A percentile compares a stretch with the other conserved stretches of the same genome.
Evolutionary conservation across 2,797 vertebrate genomes (phyloP).

Genomic region (Smutsia gigantea): DNA sequence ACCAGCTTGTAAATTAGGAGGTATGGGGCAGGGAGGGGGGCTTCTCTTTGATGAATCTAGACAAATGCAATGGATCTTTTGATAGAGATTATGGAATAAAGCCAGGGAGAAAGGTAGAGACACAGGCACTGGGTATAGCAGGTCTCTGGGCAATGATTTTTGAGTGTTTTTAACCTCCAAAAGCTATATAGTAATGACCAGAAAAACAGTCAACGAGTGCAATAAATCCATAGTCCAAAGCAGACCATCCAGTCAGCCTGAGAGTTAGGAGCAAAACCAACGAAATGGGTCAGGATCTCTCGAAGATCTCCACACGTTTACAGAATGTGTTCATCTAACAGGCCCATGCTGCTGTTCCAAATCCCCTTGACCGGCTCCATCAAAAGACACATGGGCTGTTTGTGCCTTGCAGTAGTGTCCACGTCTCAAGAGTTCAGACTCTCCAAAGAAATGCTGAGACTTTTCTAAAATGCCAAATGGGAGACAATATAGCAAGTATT

Average conservation of each 20-base stretch:
- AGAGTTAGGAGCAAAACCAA: neutral
- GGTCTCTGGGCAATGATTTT: neutral
- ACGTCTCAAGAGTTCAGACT: constrained; percentile 77
- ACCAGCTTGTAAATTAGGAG: constrained; percentile 86
- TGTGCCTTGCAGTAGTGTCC: constrained; percentile 78
- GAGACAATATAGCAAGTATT: constrained; percentile 79
- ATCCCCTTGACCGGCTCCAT: constrained; percentile 77
- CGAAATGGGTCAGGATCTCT: constrained; percentile 60
- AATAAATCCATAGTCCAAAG: neutral
- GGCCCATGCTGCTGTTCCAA: constrained; percentile 73
- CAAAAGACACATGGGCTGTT: constrained; percentile 78
- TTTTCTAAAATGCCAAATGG: constrained; percentile 68
- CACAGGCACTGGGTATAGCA: neutral
- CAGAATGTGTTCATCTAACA: constrained; percentile 18
- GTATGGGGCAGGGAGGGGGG: constrained; percentile 47
- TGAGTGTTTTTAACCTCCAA: neutral
- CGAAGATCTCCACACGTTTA: constrained; percentile 48
- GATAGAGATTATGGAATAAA: constrained; percentile 78
- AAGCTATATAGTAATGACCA: neutral
- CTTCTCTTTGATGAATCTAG: constrained; percentile 78
- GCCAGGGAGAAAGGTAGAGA: constrained; percentile 66
- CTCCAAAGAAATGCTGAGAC: constrained; percentile 77
- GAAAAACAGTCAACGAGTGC: neutral
- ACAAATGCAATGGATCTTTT: constrained; percentile 79
- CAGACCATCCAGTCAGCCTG: neutral